These are phyloP conservation scores for Anguilla pacifica DNA, from an alignment of 2,797 vertebrate genomes.

Conservation along the genomic window DNA sequence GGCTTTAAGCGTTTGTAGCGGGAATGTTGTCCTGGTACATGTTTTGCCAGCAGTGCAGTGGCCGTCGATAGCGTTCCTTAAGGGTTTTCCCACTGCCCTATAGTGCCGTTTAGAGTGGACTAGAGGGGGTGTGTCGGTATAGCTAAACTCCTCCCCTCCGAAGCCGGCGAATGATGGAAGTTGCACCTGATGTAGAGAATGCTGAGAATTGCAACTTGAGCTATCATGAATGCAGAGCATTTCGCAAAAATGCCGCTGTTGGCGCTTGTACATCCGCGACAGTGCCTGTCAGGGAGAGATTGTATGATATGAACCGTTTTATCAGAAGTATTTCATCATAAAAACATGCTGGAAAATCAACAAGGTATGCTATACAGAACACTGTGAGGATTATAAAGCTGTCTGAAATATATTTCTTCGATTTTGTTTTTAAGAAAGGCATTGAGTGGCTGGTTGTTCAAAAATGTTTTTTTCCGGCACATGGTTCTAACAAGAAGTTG, in stretches of 20 bases:
- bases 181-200: constrained; percentile 52
- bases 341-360: neutral
- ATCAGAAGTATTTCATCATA: neutral
- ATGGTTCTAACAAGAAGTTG: neutral
- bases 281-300: neutral
- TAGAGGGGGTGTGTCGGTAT: constrained; percentile 57
- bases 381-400: neutral
- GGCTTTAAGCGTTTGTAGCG: constrained; percentile 49
- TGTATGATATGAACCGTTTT: neutral
- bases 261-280: neutral
- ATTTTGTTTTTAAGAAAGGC: neutral
- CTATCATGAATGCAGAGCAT: constrained; percentile 7
- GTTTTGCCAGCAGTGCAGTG: constrained; percentile 60
- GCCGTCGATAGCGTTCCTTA: constrained; percentile 60
- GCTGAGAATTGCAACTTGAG: constrained; percentile 45
- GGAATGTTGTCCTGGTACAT: constrained; percentile 61
- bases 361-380: neutral
- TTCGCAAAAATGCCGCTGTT: constrained; percentile 29
- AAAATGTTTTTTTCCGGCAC: neutral
- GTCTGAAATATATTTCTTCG: neutral
- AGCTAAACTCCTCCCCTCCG: constrained; percentile 52
- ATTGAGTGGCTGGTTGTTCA: neutral
- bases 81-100: constrained; percentile 39
- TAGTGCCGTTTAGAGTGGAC: constrained; percentile 36
- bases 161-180: constrained; percentile 48